Evolutionary conservation across 2,797 vertebrate genomes (phyloP).

Genomic region (Protosalanx chinensis): DNA sequence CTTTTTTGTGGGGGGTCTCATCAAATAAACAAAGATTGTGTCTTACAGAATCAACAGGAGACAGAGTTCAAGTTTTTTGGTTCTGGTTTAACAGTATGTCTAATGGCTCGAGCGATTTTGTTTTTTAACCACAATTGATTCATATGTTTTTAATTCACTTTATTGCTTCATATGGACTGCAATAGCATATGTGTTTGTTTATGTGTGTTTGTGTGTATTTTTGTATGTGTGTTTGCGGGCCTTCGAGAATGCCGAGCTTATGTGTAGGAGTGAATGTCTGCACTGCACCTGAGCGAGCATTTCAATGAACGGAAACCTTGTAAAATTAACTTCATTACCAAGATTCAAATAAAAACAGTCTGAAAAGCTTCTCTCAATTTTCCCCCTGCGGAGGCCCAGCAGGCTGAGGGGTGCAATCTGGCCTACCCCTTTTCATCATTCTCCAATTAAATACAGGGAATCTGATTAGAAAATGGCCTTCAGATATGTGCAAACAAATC

Average conservation of each 20-base stretch:
- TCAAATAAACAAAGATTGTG: not conserved
- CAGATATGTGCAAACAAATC: conserved; percentile 38
- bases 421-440: conserved; percentile 54
- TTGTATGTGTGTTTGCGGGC: conserved; percentile 22
- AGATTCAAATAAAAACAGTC: conserved; percentile 56
- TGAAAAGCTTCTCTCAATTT: conserved; percentile 44
- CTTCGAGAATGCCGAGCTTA: not conserved
- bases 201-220: conserved; percentile 24
- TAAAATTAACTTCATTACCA: conserved; percentile 63
- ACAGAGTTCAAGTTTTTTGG: not conserved
- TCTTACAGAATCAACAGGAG: not conserved
- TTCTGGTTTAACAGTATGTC: conserved; percentile 7
- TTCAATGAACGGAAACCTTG: conserved; percentile 62
- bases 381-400: conserved; percentile 21
- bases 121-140: not conserved
- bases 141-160: not conserved
- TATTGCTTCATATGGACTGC: conserved; percentile 8
- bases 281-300: conserved; percentile 50
- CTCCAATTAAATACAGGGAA: conserved; percentile 60
- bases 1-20: not conserved
- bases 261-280: conserved; percentile 31
- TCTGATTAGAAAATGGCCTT: conserved; percentile 51
- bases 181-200: conserved; percentile 1
- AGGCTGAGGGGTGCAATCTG: conserved; percentile 13
- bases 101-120: conserved; percentile 6